Percentiles rank a stretch among this genome's conserved stretches.
Evolutionary conservation across 2,888 invertebrate species (phyloP).

Genomic region (Stenodera caucasica): DNA sequence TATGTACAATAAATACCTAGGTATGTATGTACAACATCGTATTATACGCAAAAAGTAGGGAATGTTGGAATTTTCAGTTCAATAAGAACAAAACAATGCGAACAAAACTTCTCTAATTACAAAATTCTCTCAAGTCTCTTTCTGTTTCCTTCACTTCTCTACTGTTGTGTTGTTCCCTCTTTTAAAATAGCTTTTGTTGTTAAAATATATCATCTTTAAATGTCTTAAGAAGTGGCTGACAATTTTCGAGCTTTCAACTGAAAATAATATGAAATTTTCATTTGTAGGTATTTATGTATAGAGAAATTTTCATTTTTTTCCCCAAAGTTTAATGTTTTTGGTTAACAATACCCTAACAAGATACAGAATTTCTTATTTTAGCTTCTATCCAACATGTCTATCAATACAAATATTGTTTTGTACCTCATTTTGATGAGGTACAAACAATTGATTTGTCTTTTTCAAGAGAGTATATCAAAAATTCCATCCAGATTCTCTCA

Average conservation of each 20-base stretch:
- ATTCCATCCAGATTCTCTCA: constrained; percentile 10
- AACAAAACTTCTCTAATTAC: constrained; percentile 35
- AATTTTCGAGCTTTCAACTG: constrained; percentile 20
- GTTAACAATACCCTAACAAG: constrained; percentile 13
- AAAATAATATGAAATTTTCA: too few species aligned
- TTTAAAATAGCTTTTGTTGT: background rate
- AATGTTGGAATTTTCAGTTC: constrained; percentile 21
- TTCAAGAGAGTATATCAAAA: constrained; percentile 7
- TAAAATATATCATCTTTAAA: constrained; percentile 14
- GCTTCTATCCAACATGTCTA: constrained; percentile 20
- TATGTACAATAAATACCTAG: too few species aligned
- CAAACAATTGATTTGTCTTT: constrained; percentile 23
- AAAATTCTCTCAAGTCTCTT: constrained; percentile 9
- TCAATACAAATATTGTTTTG: too few species aligned
- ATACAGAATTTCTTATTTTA: constrained; percentile 17
- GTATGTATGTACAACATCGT: too few species aligned
- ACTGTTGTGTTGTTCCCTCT: constrained; percentile 1
- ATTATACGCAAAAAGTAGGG: background rate
- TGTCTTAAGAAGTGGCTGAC: constrained; percentile 6
- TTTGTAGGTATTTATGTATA: too few species aligned
- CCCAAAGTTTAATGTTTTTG: too few species aligned
- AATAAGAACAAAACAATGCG: constrained; percentile 35
- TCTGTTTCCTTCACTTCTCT: background rate
- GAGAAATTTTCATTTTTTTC: too few species aligned
- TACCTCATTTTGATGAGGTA: constrained; percentile 23